Evolutionary conservation across 2,113 vertebrate species (phyloP).

Genomic region (Gallinago media): DNA sequence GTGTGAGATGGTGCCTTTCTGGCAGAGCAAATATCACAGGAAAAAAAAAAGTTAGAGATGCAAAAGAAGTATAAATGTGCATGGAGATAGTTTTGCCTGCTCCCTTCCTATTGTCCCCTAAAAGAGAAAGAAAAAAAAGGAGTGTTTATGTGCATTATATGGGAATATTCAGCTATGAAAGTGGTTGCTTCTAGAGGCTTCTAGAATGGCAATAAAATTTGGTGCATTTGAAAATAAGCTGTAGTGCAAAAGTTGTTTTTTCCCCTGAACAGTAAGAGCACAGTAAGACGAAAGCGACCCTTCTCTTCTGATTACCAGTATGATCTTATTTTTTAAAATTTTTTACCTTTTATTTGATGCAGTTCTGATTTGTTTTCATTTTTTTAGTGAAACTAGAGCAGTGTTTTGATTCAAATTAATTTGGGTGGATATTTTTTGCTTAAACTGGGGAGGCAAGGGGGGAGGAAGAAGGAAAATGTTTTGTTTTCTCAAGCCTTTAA

Average conservation of each 20-base stretch:
- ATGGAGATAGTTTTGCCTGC: neutral
- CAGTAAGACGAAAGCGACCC: neutral
- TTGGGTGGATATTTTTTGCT: neutral
- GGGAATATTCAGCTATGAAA: neutral
- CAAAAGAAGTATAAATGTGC: neutral
- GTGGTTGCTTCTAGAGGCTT: neutral
- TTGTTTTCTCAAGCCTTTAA: neutral
- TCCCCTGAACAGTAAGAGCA: neutral
- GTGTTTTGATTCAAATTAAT: neutral
- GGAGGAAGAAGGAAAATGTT: neutral
- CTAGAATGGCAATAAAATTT: neutral
- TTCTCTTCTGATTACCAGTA: neutral
- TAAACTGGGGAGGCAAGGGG: neutral
- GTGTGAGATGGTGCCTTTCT: neutral
- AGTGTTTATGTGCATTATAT: rapidly evolving
- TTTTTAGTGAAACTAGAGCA: neutral
- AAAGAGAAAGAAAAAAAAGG: neutral
- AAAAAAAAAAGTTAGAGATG: neutral
- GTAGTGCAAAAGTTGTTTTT: neutral
- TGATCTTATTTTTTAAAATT: neutral
- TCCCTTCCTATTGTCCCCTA: neutral
- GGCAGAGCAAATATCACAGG: neutral
- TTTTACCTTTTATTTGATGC: neutral
- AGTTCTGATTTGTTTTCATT: neutral
- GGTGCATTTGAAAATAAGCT: neutral